Evolutionary conservation across 2,888 invertebrate genomes (phyloP).

Genomic region (Clistopyga incitator): DNA sequence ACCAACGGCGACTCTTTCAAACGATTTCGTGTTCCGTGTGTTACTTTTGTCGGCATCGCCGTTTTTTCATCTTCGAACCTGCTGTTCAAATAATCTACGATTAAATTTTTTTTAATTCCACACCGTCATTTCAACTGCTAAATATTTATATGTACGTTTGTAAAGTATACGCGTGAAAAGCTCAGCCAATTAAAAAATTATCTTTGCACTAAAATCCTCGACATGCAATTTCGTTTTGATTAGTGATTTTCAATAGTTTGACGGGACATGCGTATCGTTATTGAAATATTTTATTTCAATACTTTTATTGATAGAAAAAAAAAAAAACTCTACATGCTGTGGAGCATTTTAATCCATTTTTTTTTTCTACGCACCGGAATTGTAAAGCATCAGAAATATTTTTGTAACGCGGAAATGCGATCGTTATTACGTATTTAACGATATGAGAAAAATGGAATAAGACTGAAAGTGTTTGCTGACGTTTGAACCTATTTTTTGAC

Average conservation of each 20-base stretch:
- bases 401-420: not conserved
- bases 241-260: not conserved
- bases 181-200: not conserved
- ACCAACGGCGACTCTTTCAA: slow-evolving; percentile 41
- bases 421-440: no score
- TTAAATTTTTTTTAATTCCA: slow-evolving; percentile 5
- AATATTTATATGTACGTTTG: not conserved
- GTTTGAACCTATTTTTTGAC: no score
- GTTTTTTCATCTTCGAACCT: not conserved
- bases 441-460: no score
- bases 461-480: no score
- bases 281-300: not conserved
- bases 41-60: not conserved
- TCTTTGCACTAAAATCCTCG: not conserved
- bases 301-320: not conserved
- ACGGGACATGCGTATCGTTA: not conserved
- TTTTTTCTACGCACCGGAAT: no score
- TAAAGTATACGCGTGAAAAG: not conserved
- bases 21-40: slow-evolving; percentile 34
- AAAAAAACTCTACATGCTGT: not conserved
- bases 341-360: no score
- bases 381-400: not conserved
- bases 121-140: not conserved
- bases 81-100: not conserved
- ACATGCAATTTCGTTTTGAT: not conserved